phyloP scores from a whole-genome alignment of 2,113 vertebrate genomes.

The Panthera tigris region DNA sequence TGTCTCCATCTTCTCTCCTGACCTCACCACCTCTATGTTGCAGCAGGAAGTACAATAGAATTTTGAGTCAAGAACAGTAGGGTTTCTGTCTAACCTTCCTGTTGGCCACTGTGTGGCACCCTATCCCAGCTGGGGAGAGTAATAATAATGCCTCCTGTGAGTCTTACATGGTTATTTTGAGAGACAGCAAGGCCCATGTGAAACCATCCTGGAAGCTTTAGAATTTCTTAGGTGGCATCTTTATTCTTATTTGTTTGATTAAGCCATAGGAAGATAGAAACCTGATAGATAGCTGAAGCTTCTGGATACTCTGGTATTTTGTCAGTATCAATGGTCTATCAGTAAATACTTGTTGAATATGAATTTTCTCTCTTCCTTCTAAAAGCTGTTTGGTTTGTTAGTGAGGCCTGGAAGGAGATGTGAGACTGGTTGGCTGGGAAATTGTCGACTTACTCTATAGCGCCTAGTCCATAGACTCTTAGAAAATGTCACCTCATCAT shows the following conservation, averaged over 20 bases:
- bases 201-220: not conserved
- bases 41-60: not conserved
- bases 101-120: not conserved
- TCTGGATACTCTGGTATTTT: not conserved
- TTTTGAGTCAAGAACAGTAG: not conserved
- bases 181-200: not conserved
- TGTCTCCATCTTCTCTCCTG: not conserved
- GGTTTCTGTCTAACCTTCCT: not conserved
- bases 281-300: not conserved
- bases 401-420: not conserved
- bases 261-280: not conserved
- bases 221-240: not conserved
- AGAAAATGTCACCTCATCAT: not conserved
- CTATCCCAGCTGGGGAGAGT: not conserved
- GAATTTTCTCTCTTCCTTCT: not conserved
- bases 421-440: not conserved
- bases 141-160: not conserved
- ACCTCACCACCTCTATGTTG: not conserved
- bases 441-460: not conserved
- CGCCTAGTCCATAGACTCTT: not conserved
- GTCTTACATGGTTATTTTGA: not conserved
- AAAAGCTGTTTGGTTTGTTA: not conserved
- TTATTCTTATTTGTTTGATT: not conserved
- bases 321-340: not conserved
- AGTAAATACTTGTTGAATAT: not conserved